Evolutionary conservation across 2,113 vertebrate species (phyloP).

Genomic region (Pheucticus melanocephalus): DNA sequence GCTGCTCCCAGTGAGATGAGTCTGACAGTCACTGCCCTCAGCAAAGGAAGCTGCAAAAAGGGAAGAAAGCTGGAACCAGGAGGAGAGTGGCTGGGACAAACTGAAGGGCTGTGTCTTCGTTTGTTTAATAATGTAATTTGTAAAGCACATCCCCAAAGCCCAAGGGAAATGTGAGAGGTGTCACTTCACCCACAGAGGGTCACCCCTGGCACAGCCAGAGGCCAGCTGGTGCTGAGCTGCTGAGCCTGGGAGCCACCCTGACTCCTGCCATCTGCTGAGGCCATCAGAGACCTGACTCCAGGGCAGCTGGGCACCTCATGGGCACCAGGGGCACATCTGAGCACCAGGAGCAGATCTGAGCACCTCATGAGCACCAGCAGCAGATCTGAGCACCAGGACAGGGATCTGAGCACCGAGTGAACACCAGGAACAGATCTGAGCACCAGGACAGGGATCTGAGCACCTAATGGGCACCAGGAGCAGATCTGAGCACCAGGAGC

Average conservation of each 20-base stretch:
- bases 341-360: neutral
- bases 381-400: neutral
- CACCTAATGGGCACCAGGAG: neutral
- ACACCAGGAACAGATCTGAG: neutral
- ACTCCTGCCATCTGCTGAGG: neutral
- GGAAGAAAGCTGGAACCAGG: slow-evolving; percentile 52
- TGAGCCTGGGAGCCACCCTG: neutral
- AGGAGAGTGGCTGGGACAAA: slow-evolving; percentile 54
- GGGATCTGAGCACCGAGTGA: neutral
- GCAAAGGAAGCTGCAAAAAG: slow-evolving; percentile 66
- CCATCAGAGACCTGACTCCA: neutral
- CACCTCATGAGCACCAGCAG: too few species aligned
- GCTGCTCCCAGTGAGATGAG: neutral
- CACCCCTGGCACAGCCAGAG: neutral
- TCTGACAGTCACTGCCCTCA: slow-evolving; percentile 51
- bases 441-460: too few species aligned
- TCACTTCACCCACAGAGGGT: neutral
- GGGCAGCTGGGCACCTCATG: neutral
- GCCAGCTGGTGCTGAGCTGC: neutral
- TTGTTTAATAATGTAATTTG: neutral
- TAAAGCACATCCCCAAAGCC: neutral
- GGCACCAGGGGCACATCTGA: neutral
- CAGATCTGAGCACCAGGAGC: too few species aligned
- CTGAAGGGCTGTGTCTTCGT: slow-evolving; percentile 15
- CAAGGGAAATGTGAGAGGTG: neutral